Evolutionary conservation across 1,140 invertebrate genomes (phyloP), one percentile per base, ranked within the genome.

Genomic region (Drosophila fuyamai): DNA sequence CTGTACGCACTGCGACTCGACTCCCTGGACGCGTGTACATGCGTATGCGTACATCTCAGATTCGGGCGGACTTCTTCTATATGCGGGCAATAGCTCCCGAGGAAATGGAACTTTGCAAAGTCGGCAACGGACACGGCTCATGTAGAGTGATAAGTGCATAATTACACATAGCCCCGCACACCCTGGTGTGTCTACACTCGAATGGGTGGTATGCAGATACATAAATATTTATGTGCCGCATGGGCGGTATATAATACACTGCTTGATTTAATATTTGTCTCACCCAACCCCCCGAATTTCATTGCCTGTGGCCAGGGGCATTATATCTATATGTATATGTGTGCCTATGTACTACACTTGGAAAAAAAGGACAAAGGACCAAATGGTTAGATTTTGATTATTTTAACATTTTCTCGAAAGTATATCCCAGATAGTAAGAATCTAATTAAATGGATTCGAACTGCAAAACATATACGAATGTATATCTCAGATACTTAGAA

Each of bases 231-330:
- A 65, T 48, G n/a, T 75, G 38, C 41, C 18, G 54, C 18, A 56
- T 51, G 48, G 50, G 40, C 32, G 58, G 55, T 59, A 74, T 50
- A 60, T 68, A 68, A 53, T 53, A 57, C 75, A 56, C 75, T 73
- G 73, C 79, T 81, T 76, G 77, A 81, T 81, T 81, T 68, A 81
- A 81, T 81, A 80, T 81, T 81, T 81, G 73, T 48, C 60, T 57
- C 73, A 72, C 73, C 60, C 78, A 75, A 44, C 58, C 60, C 48
- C 48, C 58, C 54, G 65, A 40, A 81, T 54, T 66, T 68, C 62
- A 50, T 79, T 79, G 63, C 65, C 74, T 68, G 61, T 68, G 60
- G 60, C 79, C 65, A 41, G 16, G 35, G 76, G 70, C 62, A 36
- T 35, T 76, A 32, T 32, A 32, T 32, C 0, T 32, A 8, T 32